Conservation (phyloP, 1,140 invertebrate genomes). For the Drosophila nannoptera region DNA sequence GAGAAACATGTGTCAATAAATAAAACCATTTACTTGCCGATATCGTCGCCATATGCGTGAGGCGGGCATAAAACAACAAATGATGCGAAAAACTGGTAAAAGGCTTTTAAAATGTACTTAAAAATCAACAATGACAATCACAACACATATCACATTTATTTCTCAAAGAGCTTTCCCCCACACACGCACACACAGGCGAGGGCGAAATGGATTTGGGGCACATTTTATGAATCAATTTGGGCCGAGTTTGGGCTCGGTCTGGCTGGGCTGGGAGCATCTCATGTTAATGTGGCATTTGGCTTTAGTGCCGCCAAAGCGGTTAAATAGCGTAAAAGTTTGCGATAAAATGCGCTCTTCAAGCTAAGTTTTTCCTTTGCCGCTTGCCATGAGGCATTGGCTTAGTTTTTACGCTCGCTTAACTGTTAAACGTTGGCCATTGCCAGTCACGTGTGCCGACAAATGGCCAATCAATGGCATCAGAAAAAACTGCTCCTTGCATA, state of each 20-base stretch:
- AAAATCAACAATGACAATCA: conserved; percentile 68
- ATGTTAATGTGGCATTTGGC: conserved; percentile 57
- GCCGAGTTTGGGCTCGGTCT: not conserved
- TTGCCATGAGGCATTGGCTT: conserved; percentile 12
- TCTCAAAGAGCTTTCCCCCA: too few species aligned
- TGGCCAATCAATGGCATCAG: conserved; percentile 61
- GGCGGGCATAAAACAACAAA: conserved; percentile 66
- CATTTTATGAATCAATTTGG: conserved; percentile 71
- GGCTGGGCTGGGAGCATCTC: conserved; percentile 17
- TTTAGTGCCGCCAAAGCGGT: conserved; percentile 68
- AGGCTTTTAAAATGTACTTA: conserved; percentile 76
- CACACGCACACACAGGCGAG: too few species aligned
- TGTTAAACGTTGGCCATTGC: conserved; percentile 24
- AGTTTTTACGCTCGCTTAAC: conserved; percentile 55
- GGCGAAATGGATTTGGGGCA: conserved; percentile 30
- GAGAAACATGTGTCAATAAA: conserved; percentile 76
- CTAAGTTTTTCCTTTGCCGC: conserved; percentile 3
- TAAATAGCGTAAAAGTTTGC: conserved; percentile 74
- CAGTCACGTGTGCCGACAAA: conserved; percentile 56
- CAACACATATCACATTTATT: conserved; percentile 22
- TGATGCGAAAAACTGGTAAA: conserved; percentile 75
- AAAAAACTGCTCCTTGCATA: conserved; percentile 15
- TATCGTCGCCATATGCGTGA: conserved; percentile 43
- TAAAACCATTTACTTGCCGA: conserved; percentile 70
- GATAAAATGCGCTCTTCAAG: conserved; percentile 50